Evolutionary conservation across 2,113 vertebrate genomes (phyloP).

Genomic region (Proterorhinus semilunaris): DNA sequence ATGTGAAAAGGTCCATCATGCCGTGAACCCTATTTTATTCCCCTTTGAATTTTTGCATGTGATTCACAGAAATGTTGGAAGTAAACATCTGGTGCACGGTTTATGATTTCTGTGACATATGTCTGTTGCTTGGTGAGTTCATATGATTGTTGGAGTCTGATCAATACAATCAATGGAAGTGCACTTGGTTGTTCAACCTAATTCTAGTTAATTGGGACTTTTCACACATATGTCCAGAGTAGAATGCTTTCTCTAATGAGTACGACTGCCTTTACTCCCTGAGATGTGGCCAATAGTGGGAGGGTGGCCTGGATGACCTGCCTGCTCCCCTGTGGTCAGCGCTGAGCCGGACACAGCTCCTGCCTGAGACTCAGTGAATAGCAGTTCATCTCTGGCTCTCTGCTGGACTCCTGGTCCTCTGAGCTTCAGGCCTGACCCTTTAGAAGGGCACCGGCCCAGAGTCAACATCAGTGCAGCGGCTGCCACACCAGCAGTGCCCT

Average conservation of each 20-base stretch:
- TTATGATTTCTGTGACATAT: slow-evolving; percentile 14
- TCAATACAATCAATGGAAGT: slow-evolving; percentile 62
- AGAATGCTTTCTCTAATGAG: slow-evolving; percentile 63
- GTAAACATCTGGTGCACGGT: slow-evolving; percentile 36
- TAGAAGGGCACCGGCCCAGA: slow-evolving; percentile 38
- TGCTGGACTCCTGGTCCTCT: slow-evolving; percentile 46
- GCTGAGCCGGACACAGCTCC: slow-evolving; percentile 52
- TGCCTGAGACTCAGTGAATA: slow-evolving; percentile 49
- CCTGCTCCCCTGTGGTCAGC: slow-evolving; percentile 46
- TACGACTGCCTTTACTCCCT: slow-evolving; percentile 45
- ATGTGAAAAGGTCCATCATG: no score
- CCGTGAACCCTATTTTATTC: no score
- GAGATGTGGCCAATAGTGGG: slow-evolving; percentile 57
- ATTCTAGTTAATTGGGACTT: slow-evolving; percentile 75
- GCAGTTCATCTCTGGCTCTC: slow-evolving; percentile 63
- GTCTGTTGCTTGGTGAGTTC: slow-evolving; percentile 33
- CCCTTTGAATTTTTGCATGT: no score
- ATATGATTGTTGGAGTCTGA: slow-evolving; percentile 35
- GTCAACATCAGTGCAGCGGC: slow-evolving; percentile 53
- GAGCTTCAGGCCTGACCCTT: slow-evolving; percentile 56
- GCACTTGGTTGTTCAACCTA: slow-evolving; percentile 42
- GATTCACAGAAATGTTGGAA: no score
- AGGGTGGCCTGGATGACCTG: slow-evolving; percentile 59
- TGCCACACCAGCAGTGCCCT: slow-evolving; percentile 46
- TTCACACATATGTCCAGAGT: slow-evolving; percentile 62